Base-by-base conservation (phyloP, 2,888 invertebrate species). In the Yponomeuta malinellus region DNA sequence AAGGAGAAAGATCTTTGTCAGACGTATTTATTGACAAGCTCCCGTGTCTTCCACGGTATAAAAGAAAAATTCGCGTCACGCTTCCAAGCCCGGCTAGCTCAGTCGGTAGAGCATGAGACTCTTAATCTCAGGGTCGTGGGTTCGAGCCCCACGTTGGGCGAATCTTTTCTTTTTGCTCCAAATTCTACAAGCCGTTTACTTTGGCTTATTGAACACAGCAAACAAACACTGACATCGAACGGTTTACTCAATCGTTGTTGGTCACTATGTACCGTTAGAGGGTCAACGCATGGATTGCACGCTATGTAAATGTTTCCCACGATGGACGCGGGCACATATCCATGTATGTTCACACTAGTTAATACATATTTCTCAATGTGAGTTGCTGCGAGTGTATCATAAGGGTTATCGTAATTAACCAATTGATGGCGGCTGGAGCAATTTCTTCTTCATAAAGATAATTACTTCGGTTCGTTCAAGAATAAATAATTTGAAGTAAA, bases 51-150 rank as follows among this genome's bases (percentile, higher is more conserved):
- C 64, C 65, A 31, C 67, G 43, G n/a, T 37, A 67, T 67, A 33
- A 43, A n/a, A 33, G 43, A 43, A 15, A 48, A 52, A 67, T 70
- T 70, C 70, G 70, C 37, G 4, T 15, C 8, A 8, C 5, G n/a
- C 33, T n/a, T 2, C 3, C 70, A 70, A 43, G 91, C 92, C 91
- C 90, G 91, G 92, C 92, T 92, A 92, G 91, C 92, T 92, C 90
- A 91, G 91, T 91, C 91, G 90, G 92, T 92, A 92, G 92, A 92
- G 92, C 92, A 92, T 92, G 93, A 93, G 93, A 93, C 93, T 93
- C 93, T 93, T 93, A 93, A 93, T 93, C 93, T 93, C 93, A 93
- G 93, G 93, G 93, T 93, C 93, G 93, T 93, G 93, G 93, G 93
- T 93, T 93, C 93, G 93, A 93, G 93, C 93, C 93, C 93, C 93